phyloP scores from a whole-genome alignment of 2,888 invertebrate genomes.

The Orthosia gracilis region DNA sequence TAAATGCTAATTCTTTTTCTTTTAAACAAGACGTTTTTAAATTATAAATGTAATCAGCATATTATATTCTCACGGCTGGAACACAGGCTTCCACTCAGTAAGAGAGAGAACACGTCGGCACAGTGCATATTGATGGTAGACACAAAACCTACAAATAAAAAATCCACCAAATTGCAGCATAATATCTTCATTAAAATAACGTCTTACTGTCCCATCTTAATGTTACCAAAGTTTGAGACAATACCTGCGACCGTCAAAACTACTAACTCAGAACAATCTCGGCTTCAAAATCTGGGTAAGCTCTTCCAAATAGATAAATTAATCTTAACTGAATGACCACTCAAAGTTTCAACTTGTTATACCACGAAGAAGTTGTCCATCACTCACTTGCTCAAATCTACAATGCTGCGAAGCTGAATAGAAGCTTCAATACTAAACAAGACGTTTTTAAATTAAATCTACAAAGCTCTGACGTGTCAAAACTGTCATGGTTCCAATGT shows the following conservation, averaged over 20 bases:
- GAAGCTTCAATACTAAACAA: background rate
- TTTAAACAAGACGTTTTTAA: no score
- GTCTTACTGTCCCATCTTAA: background rate
- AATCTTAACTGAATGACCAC: background rate
- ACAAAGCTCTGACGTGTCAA: no score
- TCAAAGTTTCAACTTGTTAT: background rate
- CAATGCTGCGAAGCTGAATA: background rate
- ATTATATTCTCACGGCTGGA: background rate
- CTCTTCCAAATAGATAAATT: background rate
- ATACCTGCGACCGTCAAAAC: background rate
- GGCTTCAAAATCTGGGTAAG: background rate
- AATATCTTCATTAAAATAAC: background rate
- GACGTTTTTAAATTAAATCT: background rate
- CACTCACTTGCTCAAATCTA: background rate
- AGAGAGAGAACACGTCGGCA: background rate
- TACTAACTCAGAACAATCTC: background rate
- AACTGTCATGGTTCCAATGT: no score
- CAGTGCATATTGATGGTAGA: background rate
- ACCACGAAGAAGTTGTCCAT: background rate
- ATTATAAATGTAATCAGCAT: background rate
- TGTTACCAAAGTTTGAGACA: slow-evolving; percentile 2
- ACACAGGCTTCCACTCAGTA: background rate
- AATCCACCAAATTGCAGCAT: background rate
- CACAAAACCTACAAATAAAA: background rate
- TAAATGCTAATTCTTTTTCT: no score